Base-by-base conservation (phyloP, 1,140 invertebrate species). In the Drosophila jambulina region DNA sequence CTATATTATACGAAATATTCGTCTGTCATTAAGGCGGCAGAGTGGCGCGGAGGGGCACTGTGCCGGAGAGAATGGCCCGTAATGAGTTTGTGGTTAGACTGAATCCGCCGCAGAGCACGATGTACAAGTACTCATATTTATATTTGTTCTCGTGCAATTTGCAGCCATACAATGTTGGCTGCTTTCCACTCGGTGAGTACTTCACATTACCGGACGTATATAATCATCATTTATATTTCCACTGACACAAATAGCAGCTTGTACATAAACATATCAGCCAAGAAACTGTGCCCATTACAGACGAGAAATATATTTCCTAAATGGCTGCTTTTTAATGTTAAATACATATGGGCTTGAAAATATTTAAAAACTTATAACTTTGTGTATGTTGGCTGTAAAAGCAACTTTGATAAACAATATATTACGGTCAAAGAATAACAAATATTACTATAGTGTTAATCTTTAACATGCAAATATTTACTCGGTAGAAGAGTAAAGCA, bases 1-100 rank as follows among this genome's bases (percentile, higher is more conserved):
- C 84, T 87, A 71, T 88, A 84, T 84, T 87, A 82, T 68, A 58
- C 54, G 46, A 57, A 78, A 63, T 58, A 59, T 67, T 70, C 80
- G 69, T 69, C 63, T 65, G 71, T 78, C 46, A 67, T 87, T 71
- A 59, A 63, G 58, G 45, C 38, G 23, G 46, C 40, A 21, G 38
- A 68, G 58, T 6, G n/a, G 13, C 10, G 56, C 15, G 21, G 19
- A n/a, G 49, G 29, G 53, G 38, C 21, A 9, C 29, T n/a, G 21
- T 19, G 23, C 45, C 23, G 49, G 25, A 40, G 43, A 64, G 72
- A 75, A 56, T 49, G 59, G 72, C 25, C 38, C 63, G 57, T 78
- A 78, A 78, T 78, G 75, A 78, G 75, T 78, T 78, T 78, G 75
- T 69, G 75, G 75, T 78, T 78, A 45, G 58, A 69, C 75, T 49